These are phyloP conservation scores for Taphrorychus bicolor DNA, from an alignment of 2,888 invertebrate species.

Conservation along the genomic window DNA sequence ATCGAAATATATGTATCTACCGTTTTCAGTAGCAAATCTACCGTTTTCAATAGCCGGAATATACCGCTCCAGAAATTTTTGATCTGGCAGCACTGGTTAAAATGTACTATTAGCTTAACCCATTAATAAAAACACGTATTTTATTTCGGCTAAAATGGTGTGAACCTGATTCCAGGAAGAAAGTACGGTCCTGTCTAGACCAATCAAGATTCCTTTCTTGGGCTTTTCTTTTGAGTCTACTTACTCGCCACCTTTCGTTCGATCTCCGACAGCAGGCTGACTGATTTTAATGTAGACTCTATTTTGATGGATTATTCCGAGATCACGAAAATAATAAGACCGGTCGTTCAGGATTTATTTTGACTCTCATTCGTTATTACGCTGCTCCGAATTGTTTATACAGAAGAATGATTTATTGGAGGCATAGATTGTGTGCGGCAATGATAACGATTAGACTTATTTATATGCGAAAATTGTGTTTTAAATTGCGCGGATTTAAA, in stretches of 20 bases:
- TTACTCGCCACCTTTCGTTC: constrained; percentile 36
- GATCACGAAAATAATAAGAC: constrained; percentile 40
- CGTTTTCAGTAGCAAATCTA: no score
- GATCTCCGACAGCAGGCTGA: constrained; percentile 38
- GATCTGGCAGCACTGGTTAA: no score
- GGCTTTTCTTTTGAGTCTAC: constrained; percentile 31
- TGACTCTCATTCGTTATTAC: constrained; percentile 39
- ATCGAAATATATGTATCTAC: no score
- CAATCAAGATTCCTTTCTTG: constrained; percentile 25
- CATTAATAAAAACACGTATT: no score
- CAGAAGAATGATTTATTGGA: constrained; percentile 36
- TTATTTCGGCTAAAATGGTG: no score
- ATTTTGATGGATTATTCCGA: constrained; percentile 40
- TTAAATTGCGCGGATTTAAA: constrained; percentile 7
- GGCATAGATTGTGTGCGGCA: constrained; percentile 30
- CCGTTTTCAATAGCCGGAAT: no score
- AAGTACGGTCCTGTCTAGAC: constrained; percentile 9
- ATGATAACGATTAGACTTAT: constrained; percentile 34
- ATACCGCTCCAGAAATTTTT: no score
- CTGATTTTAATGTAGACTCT: constrained; percentile 42
- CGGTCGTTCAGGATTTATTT: constrained; percentile 39
- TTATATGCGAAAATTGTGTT: constrained; percentile 28
- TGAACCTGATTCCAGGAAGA: no score
- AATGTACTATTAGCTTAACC: neutral
- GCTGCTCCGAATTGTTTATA: constrained; percentile 35